Evolutionary conservation across 1,140 invertebrate species (phyloP).

Genomic region (Drosophila paulistorum): DNA sequence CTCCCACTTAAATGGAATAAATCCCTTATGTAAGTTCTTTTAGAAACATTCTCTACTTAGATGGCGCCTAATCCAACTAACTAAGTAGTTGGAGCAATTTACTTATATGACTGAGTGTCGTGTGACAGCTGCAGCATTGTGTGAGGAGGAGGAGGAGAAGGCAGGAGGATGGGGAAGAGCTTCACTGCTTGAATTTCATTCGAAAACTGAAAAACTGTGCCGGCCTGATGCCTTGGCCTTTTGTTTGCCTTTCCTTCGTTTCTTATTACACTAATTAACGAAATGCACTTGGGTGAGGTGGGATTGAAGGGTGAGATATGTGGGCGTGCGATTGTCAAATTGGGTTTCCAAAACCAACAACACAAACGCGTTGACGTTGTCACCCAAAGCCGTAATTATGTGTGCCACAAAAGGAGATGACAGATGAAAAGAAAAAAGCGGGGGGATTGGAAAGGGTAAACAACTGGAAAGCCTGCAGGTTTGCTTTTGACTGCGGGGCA

Average conservation of each 20-base stretch:
- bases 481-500: slow-evolving; percentile 22
- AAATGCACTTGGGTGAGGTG: slow-evolving; percentile 61
- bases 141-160: neutral
- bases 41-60: slow-evolving; percentile 19
- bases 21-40: neutral
- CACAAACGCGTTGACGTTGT: slow-evolving; percentile 33
- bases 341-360: slow-evolving; percentile 52
- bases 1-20: neutral
- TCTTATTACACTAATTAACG: slow-evolving; percentile 77
- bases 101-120: slow-evolving; percentile 36
- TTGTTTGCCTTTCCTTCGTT: slow-evolving; percentile 52
- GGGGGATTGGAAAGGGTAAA: slow-evolving; percentile 21
- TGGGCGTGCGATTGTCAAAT: slow-evolving; percentile 62
- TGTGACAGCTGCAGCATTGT: slow-evolving; percentile 35
- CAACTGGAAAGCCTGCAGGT: slow-evolving; percentile 26
- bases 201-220: slow-evolving; percentile 31
- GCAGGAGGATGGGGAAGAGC: neutral
- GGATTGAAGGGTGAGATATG: slow-evolving; percentile 5
- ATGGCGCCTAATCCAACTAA: slow-evolving; percentile 32
- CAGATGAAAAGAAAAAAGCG: neutral
- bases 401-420: slow-evolving; percentile 14
- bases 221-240: slow-evolving; percentile 44
- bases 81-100: slow-evolving; percentile 34
- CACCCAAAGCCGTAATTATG: slow-evolving; percentile 60
- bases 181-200: slow-evolving; percentile 56